Base-by-base conservation (phyloP, 2,797 vertebrate species). In the Acanthurus leucopareius region DNA sequence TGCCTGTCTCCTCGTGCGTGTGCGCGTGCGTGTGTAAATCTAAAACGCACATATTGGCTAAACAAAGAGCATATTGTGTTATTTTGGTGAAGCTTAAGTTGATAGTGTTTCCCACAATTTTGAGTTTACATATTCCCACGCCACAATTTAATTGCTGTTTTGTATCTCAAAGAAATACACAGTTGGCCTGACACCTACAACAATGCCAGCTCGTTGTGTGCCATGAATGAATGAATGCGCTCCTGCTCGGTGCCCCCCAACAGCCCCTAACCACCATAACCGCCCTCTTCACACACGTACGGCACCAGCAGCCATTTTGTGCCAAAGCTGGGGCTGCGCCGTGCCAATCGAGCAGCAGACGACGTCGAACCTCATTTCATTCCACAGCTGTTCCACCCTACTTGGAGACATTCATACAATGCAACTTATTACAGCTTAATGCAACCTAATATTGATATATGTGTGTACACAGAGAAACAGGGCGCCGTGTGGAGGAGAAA, bases 361-460 rank as follows among this genome's bases (percentile, higher is more conserved):
- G 42, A 56, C 75, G 35, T 51, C 22, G 79, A 73, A 63, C 70
- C 81, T 89, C 77, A 89, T 91, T 90, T 84, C 79, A 86, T 84
- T 89, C 91, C 76, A 75, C 87, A 91, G 88, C 86, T 86, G 89
- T 88, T 86, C 81, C 85, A 20, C 73, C 81, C 74, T 83, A 81
- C 80, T 86, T 28, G 64, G 80, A 91, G 68, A 89, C 84, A 82
- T 86, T 85, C 80, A 20, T 65, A 88, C 88, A 85, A 83, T 83
- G 25, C 84, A 86, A 89, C 85, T 90, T 89, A 91, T 92, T 89
- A 89, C 73, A 70, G 86, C 85, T 89, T 91, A 91, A 93, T 91
- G 86, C 83, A 28, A 47, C 82, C 82, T 92, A 92, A 93, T 89
- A 87, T 84, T 92, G 92, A 94, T 92, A 85, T 61, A 89, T 88